phyloP scores from a whole-genome alignment of 2,797 vertebrate species.

The Paratrypauchen microcephalus region DNA sequence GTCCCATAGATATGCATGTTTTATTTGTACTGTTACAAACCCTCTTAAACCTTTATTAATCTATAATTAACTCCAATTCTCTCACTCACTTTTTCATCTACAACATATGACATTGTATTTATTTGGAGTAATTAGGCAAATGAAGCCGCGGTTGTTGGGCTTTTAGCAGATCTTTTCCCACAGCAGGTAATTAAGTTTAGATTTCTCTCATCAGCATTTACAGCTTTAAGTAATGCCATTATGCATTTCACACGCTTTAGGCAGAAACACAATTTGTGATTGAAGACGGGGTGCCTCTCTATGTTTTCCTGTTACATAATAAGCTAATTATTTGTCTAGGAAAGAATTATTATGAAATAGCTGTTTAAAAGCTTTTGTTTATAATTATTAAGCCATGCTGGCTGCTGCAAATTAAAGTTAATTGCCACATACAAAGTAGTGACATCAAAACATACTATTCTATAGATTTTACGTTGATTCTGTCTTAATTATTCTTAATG shows the following conservation, averaged over 20 bases:
- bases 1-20: neutral
- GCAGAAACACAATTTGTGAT: conserved; percentile 6
- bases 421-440: too few species aligned
- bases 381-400: neutral
- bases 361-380: neutral
- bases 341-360: neutral
- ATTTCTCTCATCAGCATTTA: conserved; percentile 29
- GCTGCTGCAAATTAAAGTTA: neutral
- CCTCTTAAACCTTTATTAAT: conserved; percentile 18
- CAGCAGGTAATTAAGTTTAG: conserved; percentile 34
- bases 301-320: neutral
- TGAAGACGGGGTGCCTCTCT: neutral
- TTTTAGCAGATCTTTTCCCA: conserved; percentile 46
- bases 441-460: too few species aligned
- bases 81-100: conserved; percentile 19
- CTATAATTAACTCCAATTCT: conserved; percentile 30
- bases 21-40: conserved; percentile 10
- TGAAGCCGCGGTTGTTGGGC: conserved; percentile 21
- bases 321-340: neutral
- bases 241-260: conserved; percentile 6
- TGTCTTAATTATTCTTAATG: neutral
- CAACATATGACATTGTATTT: conserved; percentile 23
- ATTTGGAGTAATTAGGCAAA: conserved; percentile 39
- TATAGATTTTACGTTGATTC: too few species aligned
- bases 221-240: conserved; percentile 19